Percentiles rank a stretch among this genome's conserved stretches.
phyloP scores from a whole-genome alignment of 1,140 invertebrate genomes.

The Panagrolaimus sp. region DNA sequence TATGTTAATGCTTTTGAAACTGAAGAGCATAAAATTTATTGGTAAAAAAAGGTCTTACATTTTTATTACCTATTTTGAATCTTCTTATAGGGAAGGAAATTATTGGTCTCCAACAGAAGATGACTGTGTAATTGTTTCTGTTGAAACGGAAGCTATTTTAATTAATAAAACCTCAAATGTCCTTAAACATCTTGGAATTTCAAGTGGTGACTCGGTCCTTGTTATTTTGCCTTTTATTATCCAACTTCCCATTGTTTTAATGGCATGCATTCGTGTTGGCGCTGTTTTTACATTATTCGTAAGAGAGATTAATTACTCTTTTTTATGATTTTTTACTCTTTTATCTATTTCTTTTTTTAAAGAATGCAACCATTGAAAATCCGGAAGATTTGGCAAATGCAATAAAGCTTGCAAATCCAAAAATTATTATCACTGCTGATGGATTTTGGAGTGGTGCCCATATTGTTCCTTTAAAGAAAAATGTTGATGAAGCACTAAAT shows the following conservation, averaged over 20 bases:
- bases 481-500: conserved; percentile 18
- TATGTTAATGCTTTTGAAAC: neutral
- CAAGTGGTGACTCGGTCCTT: conserved; percentile 9
- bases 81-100: conserved; percentile 21
- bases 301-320: neutral
- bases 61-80: neutral
- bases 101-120: conserved; percentile 12
- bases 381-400: conserved; percentile 14
- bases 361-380: conserved; percentile 7
- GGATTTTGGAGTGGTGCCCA: conserved; percentile 19
- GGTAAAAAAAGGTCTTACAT: conserved; percentile 6
- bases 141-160: conserved; percentile 12
- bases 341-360: neutral
- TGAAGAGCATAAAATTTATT: conserved; percentile 16
- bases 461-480: conserved; percentile 10
- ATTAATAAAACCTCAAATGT: conserved; percentile 20
- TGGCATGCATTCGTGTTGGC: conserved; percentile 19
- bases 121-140: conserved; percentile 15
- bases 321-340: neutral
- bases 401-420: conserved; percentile 15
- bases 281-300: conserved; percentile 24
- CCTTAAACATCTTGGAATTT: conserved; percentile 4
- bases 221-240: conserved; percentile 20
- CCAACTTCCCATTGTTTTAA: conserved; percentile 14
- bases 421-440: conserved; percentile 21